Conservation (phyloP, 2,113 vertebrate species). For the Apodemus sylvaticus region DNA sequence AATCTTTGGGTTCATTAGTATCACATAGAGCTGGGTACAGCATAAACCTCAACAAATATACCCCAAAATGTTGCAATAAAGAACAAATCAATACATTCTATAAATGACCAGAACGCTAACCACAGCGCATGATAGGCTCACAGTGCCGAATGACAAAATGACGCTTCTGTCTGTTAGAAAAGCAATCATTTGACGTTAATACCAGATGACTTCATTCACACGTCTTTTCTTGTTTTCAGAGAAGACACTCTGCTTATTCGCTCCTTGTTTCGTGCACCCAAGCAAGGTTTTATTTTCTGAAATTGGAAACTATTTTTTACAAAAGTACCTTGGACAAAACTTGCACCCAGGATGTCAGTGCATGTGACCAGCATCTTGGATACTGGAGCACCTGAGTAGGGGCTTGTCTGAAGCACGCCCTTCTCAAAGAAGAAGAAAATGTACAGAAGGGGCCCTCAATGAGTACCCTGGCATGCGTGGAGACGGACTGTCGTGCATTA, state of each 20-base stretch:
- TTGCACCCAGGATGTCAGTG: not conserved
- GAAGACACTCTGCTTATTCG: not conserved
- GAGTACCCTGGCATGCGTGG: not conserved
- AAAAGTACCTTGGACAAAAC: not conserved
- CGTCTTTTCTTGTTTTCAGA: slow-evolving; percentile 6
- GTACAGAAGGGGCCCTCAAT: rapidly evolving
- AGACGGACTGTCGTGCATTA: not conserved
- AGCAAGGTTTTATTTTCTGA: slow-evolving; percentile 52
- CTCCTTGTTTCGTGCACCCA: not conserved
- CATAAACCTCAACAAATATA: not conserved
- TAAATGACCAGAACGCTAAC: not conserved
- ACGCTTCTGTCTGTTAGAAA: not conserved
- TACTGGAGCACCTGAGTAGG: not conserved
- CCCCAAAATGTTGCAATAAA: not conserved
- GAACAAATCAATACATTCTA: not conserved
- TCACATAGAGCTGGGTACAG: not conserved
- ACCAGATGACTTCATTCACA: not conserved
- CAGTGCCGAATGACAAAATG: not conserved
- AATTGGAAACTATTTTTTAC: slow-evolving; percentile 19
- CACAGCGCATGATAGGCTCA: not conserved
- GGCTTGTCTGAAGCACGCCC: not conserved
- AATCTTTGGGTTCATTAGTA: not conserved
- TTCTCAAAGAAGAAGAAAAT: slow-evolving; percentile 8
- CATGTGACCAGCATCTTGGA: not conserved
- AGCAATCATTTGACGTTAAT: slow-evolving; percentile 21